These are phyloP conservation scores for Brachionichthys hirsutus DNA, from an alignment of 2,113 vertebrate species.

Conservation along the genomic window DNA sequence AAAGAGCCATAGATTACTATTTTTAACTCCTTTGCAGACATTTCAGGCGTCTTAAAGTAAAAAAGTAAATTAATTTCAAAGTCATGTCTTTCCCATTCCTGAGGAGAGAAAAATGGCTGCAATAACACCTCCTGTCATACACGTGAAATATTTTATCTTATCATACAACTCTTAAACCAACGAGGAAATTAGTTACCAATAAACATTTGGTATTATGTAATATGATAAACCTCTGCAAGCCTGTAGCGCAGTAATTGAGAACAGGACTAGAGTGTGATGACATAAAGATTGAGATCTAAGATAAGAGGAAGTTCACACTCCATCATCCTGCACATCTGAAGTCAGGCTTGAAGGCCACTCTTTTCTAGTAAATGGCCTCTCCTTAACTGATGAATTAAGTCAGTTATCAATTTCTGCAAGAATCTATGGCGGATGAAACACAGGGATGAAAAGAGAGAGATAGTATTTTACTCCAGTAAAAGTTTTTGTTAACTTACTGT, in stretches of 20 bases:
- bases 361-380: too few relatives aligned
- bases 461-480: too few relatives aligned
- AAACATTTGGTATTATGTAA: constrained; percentile 29
- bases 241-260: neutral
- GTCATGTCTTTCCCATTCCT: neutral
- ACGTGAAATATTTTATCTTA: constrained; percentile 19
- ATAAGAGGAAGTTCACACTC: constrained; percentile 1
- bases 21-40: constrained; percentile 59
- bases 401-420: neutral
- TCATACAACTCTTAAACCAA: constrained; percentile 20
- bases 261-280: neutral
- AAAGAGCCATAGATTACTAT: constrained; percentile 58
- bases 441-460: too few relatives aligned
- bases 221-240: neutral
- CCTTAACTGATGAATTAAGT: neutral
- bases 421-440: neutral
- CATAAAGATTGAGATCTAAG: neutral
- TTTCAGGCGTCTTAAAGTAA: constrained; percentile 15
- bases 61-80: constrained; percentile 19
- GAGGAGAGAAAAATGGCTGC: neutral
- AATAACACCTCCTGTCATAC: neutral
- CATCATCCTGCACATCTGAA: neutral
- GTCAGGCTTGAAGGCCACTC: neutral
- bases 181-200: constrained; percentile 17
- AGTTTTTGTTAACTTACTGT: too few relatives aligned